Evolutionary conservation across 2,113 vertebrate species (phyloP).

Genomic region (Heteronetta atricapilla): DNA sequence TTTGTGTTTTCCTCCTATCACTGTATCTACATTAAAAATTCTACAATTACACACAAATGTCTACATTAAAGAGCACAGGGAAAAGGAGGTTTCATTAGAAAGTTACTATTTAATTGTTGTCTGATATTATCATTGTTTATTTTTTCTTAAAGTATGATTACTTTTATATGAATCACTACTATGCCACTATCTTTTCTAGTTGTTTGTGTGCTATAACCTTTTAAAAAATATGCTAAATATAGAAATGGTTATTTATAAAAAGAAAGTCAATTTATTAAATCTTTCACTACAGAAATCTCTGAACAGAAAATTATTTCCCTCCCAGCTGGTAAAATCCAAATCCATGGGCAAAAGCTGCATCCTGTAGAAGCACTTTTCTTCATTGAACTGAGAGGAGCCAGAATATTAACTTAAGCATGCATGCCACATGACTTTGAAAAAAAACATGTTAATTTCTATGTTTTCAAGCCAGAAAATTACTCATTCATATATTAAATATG

Average conservation of each 20-base stretch:
- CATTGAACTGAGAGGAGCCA: background rate
- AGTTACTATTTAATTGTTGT: background rate
- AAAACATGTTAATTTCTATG: background rate
- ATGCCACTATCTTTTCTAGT: background rate
- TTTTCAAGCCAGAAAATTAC: background rate
- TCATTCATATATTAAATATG: background rate
- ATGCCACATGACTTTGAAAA: background rate
- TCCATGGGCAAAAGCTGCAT: background rate
- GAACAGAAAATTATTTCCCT: background rate
- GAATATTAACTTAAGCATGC: background rate
- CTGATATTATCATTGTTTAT: fast-evolving
- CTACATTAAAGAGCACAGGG: background rate
- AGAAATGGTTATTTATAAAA: background rate
- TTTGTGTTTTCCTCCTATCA: fast-evolving
- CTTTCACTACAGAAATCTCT: background rate
- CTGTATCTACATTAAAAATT: background rate
- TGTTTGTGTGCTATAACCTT: background rate
- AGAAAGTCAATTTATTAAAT: background rate
- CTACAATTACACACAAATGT: too few relatives aligned
- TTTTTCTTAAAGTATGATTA: fast-evolving
- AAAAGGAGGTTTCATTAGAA: background rate
- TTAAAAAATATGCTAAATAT: background rate
- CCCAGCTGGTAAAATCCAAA: background rate
- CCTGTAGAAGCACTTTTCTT: background rate
- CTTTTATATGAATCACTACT: background rate